Evolutionary conservation across 2,797 vertebrate species (phyloP).

Genomic region (Chrosomus eos): DNA sequence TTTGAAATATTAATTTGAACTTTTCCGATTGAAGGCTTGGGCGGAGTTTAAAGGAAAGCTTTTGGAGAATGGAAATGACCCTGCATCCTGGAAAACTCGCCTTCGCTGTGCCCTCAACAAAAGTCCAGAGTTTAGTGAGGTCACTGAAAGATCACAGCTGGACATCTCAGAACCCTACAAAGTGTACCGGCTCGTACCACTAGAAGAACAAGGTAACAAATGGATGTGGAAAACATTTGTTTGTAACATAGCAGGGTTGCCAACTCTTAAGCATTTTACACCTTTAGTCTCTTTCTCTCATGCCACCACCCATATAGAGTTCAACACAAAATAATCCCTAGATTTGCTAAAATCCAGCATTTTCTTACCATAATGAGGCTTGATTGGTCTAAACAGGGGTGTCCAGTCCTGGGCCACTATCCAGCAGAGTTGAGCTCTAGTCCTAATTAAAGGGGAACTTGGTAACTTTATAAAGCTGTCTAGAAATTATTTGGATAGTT

Average conservation of each 20-base stretch:
- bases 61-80: slow-evolving; percentile 68
- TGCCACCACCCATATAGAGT: neutral
- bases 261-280: neutral
- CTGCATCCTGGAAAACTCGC: slow-evolving; percentile 89
- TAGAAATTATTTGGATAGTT: too few relatives aligned
- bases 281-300: neutral
- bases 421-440: neutral
- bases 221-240: neutral
- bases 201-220: slow-evolving; percentile 75
- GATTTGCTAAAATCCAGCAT: neutral
- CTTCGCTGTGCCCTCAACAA: slow-evolving; percentile 92
- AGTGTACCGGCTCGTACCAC: slow-evolving; percentile 86
- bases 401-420: neutral
- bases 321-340: neutral
- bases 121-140: slow-evolving; percentile 86
- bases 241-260: neutral
- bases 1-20: neutral
- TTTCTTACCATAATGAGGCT: neutral
- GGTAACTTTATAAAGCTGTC: too few relatives aligned
- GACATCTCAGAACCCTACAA: slow-evolving; percentile 91
- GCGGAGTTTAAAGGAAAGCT: slow-evolving; percentile 85
- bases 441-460: too few relatives aligned
- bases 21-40: slow-evolving; percentile 81
- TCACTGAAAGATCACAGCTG: slow-evolving; percentile 79
- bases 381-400: neutral